Percentiles rank a stretch among this genome's conserved stretches.
phyloP scores from a whole-genome alignment of 53 echinoderm and acorn worm genomes.

The Glandiceps talaboti region DNA sequence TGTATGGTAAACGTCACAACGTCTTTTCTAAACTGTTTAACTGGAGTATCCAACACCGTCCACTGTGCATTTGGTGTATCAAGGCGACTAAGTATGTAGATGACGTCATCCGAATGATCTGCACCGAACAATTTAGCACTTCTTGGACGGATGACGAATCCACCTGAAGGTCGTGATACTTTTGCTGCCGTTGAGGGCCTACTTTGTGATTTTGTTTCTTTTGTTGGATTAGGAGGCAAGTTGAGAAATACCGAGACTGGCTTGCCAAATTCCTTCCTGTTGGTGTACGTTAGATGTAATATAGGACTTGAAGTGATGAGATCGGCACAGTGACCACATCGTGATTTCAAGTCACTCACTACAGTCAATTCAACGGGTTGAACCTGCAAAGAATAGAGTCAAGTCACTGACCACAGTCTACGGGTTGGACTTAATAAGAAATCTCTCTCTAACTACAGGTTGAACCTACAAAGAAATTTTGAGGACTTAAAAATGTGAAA shows the following conservation, averaged over 20 bases:
- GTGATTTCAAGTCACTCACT: slow-evolving; percentile 63
- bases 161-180: neutral
- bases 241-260: slow-evolving; percentile 70
- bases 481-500: no score
- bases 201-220: slow-evolving; percentile 16
- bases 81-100: slow-evolving; percentile 16
- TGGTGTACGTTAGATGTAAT: slow-evolving; percentile 61
- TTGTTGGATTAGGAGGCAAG: slow-evolving; percentile 86
- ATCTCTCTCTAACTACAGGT: neutral
- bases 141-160: neutral
- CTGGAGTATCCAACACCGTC: slow-evolving; percentile 29
- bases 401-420: neutral
- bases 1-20: slow-evolving; percentile 49
- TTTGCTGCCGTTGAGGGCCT: neutral
- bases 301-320: slow-evolving; percentile 85
- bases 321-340: slow-evolving; percentile 79
- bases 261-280: slow-evolving; percentile 54
- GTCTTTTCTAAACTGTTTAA: slow-evolving; percentile 77
- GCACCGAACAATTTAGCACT: slow-evolving; percentile 53
- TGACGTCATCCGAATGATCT: slow-evolving; percentile 61
- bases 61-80: neutral
- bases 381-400: slow-evolving; percentile 35
- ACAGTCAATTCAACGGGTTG: slow-evolving; percentile 78
- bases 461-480: no score
- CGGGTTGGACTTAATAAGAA: neutral